Evolutionary conservation across 1,140 invertebrate species (phyloP).

Genomic region (Drosophila obscura): DNA sequence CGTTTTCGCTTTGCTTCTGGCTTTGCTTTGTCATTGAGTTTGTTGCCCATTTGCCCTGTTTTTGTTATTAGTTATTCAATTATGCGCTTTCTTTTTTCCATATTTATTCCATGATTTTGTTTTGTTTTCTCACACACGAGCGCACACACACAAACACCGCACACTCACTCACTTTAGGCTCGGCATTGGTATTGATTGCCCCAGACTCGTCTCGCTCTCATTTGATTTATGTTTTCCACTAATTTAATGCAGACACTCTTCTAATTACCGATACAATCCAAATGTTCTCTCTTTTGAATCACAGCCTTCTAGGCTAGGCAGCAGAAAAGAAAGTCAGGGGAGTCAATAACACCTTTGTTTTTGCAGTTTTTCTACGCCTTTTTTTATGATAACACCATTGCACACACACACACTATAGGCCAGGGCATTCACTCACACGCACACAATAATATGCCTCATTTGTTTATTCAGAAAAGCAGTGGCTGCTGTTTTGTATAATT

Average conservation of each 20-base stretch:
- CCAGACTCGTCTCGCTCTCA: conserved; percentile 50
- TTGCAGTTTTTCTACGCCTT: conserved; percentile 69
- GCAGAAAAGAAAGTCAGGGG: conserved; percentile 64
- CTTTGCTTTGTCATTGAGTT: conserved; percentile 68
- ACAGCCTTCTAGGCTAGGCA: no score
- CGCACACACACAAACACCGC: conserved; percentile 19
- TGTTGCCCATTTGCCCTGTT: conserved; percentile 58
- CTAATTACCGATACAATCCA: conserved; percentile 45
- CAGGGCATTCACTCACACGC: conserved; percentile 9
- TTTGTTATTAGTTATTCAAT: conserved; percentile 81
- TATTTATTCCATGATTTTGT: conserved; percentile 53
- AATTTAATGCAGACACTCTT: conserved; percentile 31
- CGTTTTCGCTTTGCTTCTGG: conserved; percentile 43
- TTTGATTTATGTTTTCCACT: conserved; percentile 40
- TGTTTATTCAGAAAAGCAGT: conserved; percentile 26
- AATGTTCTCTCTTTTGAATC: conserved; percentile 37
- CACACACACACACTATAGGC: conserved; percentile 13
- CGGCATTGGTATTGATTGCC: conserved; percentile 70
- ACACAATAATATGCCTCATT: conserved; percentile 8
- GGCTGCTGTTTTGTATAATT: conserved; percentile 4
- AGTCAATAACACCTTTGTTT: conserved; percentile 73
- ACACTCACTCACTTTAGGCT: conserved; percentile 27
- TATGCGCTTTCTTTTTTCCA: conserved; percentile 76
- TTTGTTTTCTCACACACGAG: conserved; percentile 68
- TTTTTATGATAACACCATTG: conserved; percentile 66